A percentile compares a stretch with the other conserved stretches of the same genome.
Conservation (phyloP, 2,888 invertebrate genomes). For the Andrena praecox region DNA sequence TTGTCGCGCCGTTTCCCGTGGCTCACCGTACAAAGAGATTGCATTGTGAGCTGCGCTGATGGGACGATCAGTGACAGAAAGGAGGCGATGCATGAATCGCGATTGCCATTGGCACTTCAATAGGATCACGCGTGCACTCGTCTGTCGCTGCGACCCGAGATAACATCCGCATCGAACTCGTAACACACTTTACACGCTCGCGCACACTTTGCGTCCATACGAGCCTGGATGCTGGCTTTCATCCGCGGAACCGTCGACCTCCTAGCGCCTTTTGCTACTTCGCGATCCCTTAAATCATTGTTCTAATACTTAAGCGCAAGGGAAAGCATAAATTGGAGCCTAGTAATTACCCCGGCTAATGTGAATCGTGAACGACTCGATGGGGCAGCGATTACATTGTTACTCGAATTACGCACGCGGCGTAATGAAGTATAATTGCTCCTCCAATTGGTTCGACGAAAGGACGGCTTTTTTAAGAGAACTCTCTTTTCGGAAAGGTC, state of each 20-base stretch:
- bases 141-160: conserved; percentile 30
- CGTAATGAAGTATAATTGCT: no score
- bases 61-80: not conserved
- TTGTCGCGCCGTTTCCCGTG: not conserved
- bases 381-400: no score
- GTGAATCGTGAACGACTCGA: no score
- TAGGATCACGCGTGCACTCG: conserved; percentile 28
- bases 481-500: conserved; percentile 86
- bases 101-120: conserved; percentile 42
- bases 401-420: no score
- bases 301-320: no score
- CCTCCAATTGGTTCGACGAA: not conserved
- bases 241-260: not conserved
- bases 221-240: not conserved
- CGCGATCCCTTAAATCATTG: no score
- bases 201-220: not conserved
- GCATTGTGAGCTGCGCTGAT: not conserved
- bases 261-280: no score
- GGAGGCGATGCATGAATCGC: conserved; percentile 15
- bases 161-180: conserved; percentile 39
- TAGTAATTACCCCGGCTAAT: no score
- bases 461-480: not conserved
- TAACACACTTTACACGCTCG: conserved; percentile 6
- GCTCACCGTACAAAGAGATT: not conserved
- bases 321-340: no score